A percentile compares a stretch with the other conserved stretches of the same genome.
Conservation (phyloP, 2,888 invertebrate genomes). For the Platyscelio sp. region DNA sequence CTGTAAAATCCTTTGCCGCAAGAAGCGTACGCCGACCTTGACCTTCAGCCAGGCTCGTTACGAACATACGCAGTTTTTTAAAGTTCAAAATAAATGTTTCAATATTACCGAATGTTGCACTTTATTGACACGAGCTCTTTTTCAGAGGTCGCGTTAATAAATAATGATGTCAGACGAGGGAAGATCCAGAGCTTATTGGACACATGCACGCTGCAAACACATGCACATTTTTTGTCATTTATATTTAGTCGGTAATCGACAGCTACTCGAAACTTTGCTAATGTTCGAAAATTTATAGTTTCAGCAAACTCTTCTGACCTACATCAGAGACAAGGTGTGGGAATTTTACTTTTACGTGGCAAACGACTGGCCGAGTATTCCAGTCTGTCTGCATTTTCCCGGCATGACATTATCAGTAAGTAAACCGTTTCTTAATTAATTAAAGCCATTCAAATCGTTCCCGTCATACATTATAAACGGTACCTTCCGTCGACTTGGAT, state of each 20-base stretch:
- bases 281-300: conserved; percentile 87
- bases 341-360: conserved; percentile 96
- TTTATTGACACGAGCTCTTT: too few relatives aligned
- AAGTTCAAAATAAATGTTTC: conserved; percentile 46
- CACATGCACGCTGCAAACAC: too few relatives aligned
- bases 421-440: conserved; percentile 68
- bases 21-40: conserved; percentile 75
- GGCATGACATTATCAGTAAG: conserved; percentile 95
- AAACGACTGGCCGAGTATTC: conserved; percentile 93
- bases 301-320: conserved; percentile 96
- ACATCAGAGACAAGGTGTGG: conserved; percentile 95
- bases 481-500: not conserved
- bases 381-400: conserved; percentile 94
- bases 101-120: conserved; percentile 38
- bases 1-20: conserved; percentile 68
- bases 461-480: conserved; percentile 9
- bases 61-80: conserved; percentile 44
- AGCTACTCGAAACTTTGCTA: conserved; percentile 43
- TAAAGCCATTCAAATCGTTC: not conserved
- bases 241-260: conserved; percentile 11
- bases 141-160: too few relatives aligned
- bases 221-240: too few relatives aligned
- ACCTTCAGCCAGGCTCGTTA: conserved; percentile 70
- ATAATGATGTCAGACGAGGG: too few relatives aligned
- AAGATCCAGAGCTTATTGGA: too few relatives aligned